A percentile compares a stretch with the other conserved stretches of the same genome.
phyloP scores from a whole-genome alignment of 2,797 vertebrate species.

The Cetoscarus ocellatus region DNA sequence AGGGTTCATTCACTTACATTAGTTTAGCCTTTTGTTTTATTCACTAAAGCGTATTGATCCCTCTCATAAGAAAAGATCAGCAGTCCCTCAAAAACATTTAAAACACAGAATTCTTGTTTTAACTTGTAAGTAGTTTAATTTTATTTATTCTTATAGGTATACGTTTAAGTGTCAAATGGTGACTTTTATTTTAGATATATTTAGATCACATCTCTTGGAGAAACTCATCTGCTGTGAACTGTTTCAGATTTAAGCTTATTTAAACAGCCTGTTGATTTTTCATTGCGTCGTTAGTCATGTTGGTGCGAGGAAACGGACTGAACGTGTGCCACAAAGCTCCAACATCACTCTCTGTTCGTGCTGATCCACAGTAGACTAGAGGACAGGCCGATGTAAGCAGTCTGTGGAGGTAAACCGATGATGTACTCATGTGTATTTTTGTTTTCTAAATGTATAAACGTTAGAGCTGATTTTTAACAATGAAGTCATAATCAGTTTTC shows the following conservation, averaged over 20 bases:
- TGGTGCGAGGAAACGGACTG: constrained; percentile 17
- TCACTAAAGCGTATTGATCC: background rate
- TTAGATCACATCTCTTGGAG: background rate
- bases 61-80: background rate
- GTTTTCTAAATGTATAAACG: constrained; percentile 29
- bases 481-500: constrained; percentile 14
- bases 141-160: constrained; percentile 19
- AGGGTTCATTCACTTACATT: too few species aligned
- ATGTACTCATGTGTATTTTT: background rate
- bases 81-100: background rate
- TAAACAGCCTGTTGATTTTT: constrained; percentile 1
- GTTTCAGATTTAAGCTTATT: constrained; percentile 11
- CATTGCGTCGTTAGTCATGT: constrained; percentile 8
- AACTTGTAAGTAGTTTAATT: constrained; percentile 15
- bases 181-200: constrained; percentile 1
- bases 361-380: background rate
- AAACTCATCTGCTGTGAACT: background rate
- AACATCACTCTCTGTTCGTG: constrained; percentile 8
- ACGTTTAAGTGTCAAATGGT: constrained; percentile 2
- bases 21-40: background rate
- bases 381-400: background rate
- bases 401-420: constrained; percentile 18
- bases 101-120: background rate
- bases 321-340: constrained; percentile 43
- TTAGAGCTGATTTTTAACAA: constrained; percentile 47